Base-by-base conservation (phyloP, 2,113 vertebrate species). In the Vidua chalybeata region DNA sequence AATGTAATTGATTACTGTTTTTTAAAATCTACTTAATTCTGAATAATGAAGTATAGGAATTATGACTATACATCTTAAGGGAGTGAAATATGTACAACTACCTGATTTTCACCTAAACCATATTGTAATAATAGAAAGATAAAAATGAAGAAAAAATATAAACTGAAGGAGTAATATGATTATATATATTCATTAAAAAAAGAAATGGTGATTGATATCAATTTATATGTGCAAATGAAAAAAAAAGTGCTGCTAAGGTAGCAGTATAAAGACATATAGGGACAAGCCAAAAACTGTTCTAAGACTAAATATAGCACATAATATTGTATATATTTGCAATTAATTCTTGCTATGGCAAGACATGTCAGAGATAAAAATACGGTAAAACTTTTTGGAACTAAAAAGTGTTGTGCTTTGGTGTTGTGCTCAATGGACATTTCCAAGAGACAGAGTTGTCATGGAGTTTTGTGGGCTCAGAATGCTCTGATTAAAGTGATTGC, bases 391-490 rank as follows among this genome's bases (percentile, higher is more conserved):
- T 48, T 68, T 28, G 58, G 45, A 68, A 85, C 21, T 15, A 48
- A n/a, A 54, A 75, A 30, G 6, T 22, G 6, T 14, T 3, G 2
- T 55, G 7, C 4, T 73, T 77, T 86, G 9, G 31, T 48, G 4
- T 16, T 73, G 9, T 64, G 3, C 5, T 73, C 3, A 62, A 1
- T 0, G 1, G 16, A 22, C 6, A 5, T 30, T 86, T 83, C 17
- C 28, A 71, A 64, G 58, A 20, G 17, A 89, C 1, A 0, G 3
- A 68, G 4, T 31, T 82, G 26, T 12, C 19, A 21, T 26, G 35
- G 55, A 43, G 11, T 87, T 87, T 3, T 19, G 4, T 67, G 37
- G 18, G 9, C 54, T 30, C n/a, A 63, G 39, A 37, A 12, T 15
- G 2, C 7, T 63, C 54, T 86, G 45, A 69, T 46, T 49, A 11